Evolutionary conservation across 2,888 invertebrate species (phyloP).

Genomic region (Meta bourneti): DNA sequence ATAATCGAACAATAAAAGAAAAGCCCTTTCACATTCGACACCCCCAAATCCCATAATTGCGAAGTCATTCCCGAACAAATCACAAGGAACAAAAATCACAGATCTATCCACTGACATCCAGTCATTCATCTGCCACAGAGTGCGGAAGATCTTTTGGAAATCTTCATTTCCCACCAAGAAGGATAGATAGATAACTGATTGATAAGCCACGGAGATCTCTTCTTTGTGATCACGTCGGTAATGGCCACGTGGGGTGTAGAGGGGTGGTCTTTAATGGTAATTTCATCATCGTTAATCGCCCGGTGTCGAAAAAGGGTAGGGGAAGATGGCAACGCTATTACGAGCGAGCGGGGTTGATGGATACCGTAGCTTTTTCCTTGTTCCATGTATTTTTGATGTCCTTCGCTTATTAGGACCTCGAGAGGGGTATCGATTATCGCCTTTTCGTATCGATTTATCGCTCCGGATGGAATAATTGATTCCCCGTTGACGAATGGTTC

Average conservation of each 20-base stretch:
- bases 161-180: constrained; percentile 36
- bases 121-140: constrained; percentile 14
- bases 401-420: constrained; percentile 42
- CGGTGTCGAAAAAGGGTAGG: neutral
- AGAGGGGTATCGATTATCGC: constrained; percentile 42
- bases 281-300: constrained; percentile 55
- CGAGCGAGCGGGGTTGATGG: constrained; percentile 17
- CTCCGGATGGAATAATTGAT: constrained; percentile 31
- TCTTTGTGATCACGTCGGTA: constrained; percentile 32
- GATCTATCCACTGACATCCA: neutral
- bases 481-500: constrained; percentile 19
- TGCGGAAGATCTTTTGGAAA: neutral
- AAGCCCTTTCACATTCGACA: neutral
- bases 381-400: constrained; percentile 50
- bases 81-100: constrained; percentile 18
- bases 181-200: constrained; percentile 28
- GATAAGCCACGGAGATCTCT: constrained; percentile 5
- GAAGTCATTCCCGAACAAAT: constrained; percentile 22
- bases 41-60: constrained; percentile 16
- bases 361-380: constrained; percentile 42
- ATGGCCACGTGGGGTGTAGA: neutral
- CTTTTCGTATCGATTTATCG: constrained; percentile 54
- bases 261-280: constrained; percentile 46
- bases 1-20: neutral
- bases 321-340: constrained; percentile 14